Evolutionary conservation across 2,113 vertebrate genomes (phyloP).

Genomic region (Nothoprocta perdicaria): DNA sequence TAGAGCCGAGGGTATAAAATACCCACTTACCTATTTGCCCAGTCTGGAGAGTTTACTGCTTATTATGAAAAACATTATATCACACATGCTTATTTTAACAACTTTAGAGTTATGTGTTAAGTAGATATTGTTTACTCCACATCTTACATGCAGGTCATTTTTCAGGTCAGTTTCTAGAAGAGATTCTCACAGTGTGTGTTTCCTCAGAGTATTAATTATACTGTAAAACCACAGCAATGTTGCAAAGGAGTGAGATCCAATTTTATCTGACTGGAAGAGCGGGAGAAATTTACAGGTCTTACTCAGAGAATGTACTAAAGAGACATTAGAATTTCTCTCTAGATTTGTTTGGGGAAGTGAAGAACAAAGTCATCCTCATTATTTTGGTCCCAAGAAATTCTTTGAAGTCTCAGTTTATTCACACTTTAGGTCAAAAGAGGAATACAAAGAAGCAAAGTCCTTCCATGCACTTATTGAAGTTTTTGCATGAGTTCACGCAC

Average conservation of each 20-base stretch:
- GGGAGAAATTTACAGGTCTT: slow-evolving; percentile 22
- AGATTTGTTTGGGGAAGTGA: neutral
- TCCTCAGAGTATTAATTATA: slow-evolving; percentile 76
- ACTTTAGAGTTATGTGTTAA: slow-evolving; percentile 55
- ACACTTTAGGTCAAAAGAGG: neutral
- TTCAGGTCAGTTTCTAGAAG: slow-evolving; percentile 66
- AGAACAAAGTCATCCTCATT: neutral
- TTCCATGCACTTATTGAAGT: neutral
- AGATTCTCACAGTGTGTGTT: slow-evolving; percentile 67
- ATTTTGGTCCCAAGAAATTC: neutral
- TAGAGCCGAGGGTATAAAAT: neutral
- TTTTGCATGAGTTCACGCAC: neutral
- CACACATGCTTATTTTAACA: slow-evolving; percentile 57
- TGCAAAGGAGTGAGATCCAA: neutral
- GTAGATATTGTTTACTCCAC: slow-evolving; percentile 48
- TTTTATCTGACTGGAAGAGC: slow-evolving; percentile 9
- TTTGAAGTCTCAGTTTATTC: neutral
- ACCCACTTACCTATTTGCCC: neutral
- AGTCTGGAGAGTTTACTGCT: neutral
- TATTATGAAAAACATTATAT: slow-evolving; percentile 15
- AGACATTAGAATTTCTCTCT: neutral
- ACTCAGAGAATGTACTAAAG: neutral
- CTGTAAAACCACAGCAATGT: slow-evolving; percentile 50
- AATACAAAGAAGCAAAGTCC: neutral
- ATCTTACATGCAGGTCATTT: slow-evolving; percentile 63